phyloP scores from a whole-genome alignment of 2,797 vertebrate species.

The Onychomys arenicola region DNA sequence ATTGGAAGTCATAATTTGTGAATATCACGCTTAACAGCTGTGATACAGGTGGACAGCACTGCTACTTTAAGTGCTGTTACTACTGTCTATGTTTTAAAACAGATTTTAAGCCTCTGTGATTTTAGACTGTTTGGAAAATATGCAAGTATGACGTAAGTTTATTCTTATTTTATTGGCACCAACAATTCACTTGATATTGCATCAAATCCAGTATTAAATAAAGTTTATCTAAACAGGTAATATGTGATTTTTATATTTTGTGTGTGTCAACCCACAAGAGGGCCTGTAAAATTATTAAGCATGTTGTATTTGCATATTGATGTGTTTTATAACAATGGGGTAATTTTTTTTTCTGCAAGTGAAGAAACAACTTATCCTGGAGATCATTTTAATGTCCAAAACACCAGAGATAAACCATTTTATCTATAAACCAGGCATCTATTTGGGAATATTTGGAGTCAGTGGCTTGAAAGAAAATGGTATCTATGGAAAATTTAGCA shows the following conservation, averaged over 20 bases:
- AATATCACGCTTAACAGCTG: neutral
- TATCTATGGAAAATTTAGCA: slow-evolving; percentile 15
- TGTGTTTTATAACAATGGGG: neutral
- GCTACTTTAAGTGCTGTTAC: slow-evolving; percentile 12
- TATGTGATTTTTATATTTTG: neutral
- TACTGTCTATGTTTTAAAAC: neutral
- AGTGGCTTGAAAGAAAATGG: neutral
- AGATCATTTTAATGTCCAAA: slow-evolving; percentile 23
- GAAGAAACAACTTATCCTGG: slow-evolving; percentile 14
- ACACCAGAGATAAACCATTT: neutral
- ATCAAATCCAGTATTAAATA: slow-evolving; percentile 33
- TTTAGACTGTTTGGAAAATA: slow-evolving; percentile 47
- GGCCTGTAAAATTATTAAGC: neutral
- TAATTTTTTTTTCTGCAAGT: neutral
- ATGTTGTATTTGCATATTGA: neutral
- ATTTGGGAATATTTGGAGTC: neutral
- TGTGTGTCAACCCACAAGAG: neutral
- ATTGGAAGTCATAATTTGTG: neutral
- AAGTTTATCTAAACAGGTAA: neutral
- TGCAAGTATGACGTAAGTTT: neutral
- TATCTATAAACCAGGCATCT: no score
- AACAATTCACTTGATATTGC: neutral
- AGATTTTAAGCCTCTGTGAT: neutral
- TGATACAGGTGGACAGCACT: neutral
- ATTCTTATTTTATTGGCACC: neutral